Evolutionary conservation across 1,140 invertebrate species (phyloP), one percentile per base, ranked within the genome.

Genomic region (Drosophila varians): DNA sequence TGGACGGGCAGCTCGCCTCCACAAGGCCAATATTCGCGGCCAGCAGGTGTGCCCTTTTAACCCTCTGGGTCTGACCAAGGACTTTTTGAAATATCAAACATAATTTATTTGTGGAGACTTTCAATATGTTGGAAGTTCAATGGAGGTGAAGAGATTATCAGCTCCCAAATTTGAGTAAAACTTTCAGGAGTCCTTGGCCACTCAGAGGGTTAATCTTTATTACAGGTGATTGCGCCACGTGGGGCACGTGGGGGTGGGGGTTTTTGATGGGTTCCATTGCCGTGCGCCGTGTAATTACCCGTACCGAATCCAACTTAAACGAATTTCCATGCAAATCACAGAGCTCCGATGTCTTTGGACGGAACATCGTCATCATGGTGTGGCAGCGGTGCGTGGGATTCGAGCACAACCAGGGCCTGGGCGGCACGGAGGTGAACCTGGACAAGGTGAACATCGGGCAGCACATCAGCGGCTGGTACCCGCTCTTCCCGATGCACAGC

Each of bases 381-480:
- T 98, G 97, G 97, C 96, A 97, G 78, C 94, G 95, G 62, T 95
- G 96, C 77, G 95, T 95, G 65, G 96, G 96, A 3, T 96, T 96
- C 87, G 96, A 97, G 84, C 96, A 97, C 91, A 98, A 97, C 90
- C 94, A 96, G 56, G 96, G 96, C 1, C 91, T 98, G 25, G 97
- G 97, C 9, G 96, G 97, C 18, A 96, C 95, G 0, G 96, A 97
- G 91, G 94, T 98, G 61, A 94, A 94, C 53, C 92, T 98, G 51
- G 96, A 97, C 89, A 93, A 94, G 69, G 92, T 98, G 36, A 94
- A 96, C 19, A 92, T 97, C 11, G 94, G 95, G 11, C 94, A 95
- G 86, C 93, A 96, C 45, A 96, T 95, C 18, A 94, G 95, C 53
- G 95, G 95, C 36, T 98, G 97, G 97, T 98, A 98, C 92, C 96